Base-by-base conservation (phyloP, 2,797 vertebrate genomes). In the Percopsis omiscomaycus region DNA sequence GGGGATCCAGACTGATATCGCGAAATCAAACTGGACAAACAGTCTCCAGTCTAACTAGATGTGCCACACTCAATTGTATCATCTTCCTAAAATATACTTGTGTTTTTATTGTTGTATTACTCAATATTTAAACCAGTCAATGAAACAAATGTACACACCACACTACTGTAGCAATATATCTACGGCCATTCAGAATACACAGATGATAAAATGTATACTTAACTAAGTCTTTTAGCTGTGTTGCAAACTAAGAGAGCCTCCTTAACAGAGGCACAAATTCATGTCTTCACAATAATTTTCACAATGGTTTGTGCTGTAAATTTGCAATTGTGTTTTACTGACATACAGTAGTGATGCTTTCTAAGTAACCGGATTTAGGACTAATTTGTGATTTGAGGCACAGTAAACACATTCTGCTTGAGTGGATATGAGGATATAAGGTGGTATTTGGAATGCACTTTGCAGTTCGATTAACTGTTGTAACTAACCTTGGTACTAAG, bases 41-140 rank as follows among this genome's bases (percentile, higher is more conserved):
- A 22, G 22, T 22, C 22, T 22, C 22, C 22, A 22, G 22, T 22
- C 22, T 22, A 22, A 64, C 14, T 60, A 11, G 2, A 28, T 66
- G 54, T 28, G 13, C 58, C 66, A 74, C 27, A 61, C 52, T 69
- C 57, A 8, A 4, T 10, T 51, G 9, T 42, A 27, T 66, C 59
- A 65, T 61, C 28, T 52, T 22, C 45, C 15, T 53, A n/a, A 30
- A 37, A 28, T 49, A 57, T 53, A 76, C 58, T 59, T 50, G 64
- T 72, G 55, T 75, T 66, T 64, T 75, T 27, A 27, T 29, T 48
- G 14, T 55, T 70, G 69, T 50, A 61, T 69, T 82, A 63, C 72
- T 73, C 45, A 48, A 45, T 22, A 45, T 68, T 71, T 74, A 53
- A 53, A 53, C 64, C 66, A 61, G 64, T 58, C 0, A 42, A 73